Evolutionary conservation across 2,113 vertebrate genomes (phyloP).

Genomic region (Polyodon spathula): DNA sequence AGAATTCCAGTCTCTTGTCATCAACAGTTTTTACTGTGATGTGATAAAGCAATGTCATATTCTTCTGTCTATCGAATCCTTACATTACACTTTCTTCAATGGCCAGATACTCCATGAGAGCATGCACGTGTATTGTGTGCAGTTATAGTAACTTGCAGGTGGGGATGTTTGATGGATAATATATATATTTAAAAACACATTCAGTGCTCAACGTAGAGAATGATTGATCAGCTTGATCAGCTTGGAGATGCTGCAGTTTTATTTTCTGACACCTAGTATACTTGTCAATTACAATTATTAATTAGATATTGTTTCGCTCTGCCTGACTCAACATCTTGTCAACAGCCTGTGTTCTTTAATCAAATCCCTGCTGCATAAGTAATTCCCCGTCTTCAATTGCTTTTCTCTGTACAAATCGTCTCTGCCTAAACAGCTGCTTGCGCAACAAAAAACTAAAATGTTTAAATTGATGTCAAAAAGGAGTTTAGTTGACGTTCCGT

Average conservation of each 20-base stretch:
- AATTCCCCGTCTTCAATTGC: constrained; percentile 35
- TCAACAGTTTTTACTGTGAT: too few relatives aligned
- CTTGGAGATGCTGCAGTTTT: constrained; percentile 16
- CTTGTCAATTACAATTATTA: constrained; percentile 48
- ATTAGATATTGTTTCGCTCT: constrained; percentile 42
- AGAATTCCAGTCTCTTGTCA: too few relatives aligned
- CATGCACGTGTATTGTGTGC: too few relatives aligned
- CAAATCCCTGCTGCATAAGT: constrained; percentile 47
- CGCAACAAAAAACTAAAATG: constrained; percentile 21
- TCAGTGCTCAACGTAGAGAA: constrained; percentile 9
- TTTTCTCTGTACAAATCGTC: constrained; percentile 23
- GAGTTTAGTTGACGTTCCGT: constrained; percentile 14
- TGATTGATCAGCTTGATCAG: constrained; percentile 12
- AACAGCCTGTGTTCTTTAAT: constrained; percentile 36
- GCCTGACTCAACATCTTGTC: constrained; percentile 31
- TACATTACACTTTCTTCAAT: too few relatives aligned
- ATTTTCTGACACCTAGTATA: constrained; percentile 36
- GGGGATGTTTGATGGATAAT: too few relatives aligned
- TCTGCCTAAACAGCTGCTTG: constrained; percentile 36
- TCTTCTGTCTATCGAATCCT: too few relatives aligned
- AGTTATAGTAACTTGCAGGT: too few relatives aligned
- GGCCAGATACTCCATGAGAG: too few relatives aligned
- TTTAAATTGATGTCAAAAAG: constrained; percentile 36
- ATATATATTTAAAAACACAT: too few relatives aligned
- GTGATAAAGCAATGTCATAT: too few relatives aligned